phyloP scores from a whole-genome alignment of 2,888 invertebrate genomes.

The Drepanosiphum platanoidis region DNA sequence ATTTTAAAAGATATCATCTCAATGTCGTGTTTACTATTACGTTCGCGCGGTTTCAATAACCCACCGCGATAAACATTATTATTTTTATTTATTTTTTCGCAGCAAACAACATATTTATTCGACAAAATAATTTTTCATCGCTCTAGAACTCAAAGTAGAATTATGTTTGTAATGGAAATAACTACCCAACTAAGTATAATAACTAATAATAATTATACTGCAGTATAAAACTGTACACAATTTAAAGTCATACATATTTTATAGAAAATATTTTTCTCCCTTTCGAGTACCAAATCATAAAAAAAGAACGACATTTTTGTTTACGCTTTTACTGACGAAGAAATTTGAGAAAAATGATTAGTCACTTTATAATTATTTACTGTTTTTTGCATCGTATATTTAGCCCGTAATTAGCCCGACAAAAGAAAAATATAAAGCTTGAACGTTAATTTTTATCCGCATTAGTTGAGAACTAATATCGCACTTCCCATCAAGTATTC shows the following conservation, averaged over 20 bases:
- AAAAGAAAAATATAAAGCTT: no score
- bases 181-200: no score
- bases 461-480: background rate
- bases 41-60: background rate
- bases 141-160: background rate
- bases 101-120: background rate
- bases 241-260: background rate
- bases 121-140: background rate
- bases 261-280: background rate
- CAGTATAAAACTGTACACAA: background rate
- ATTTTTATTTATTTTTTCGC: background rate
- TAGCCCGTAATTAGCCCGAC: no score
- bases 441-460: no score
- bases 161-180: background rate
- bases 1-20: slow-evolving; percentile 21
- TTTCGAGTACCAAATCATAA: background rate
- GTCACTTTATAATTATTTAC: no score
- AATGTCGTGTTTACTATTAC: slow-evolving; percentile 1
- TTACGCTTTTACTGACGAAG: no score
- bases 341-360: no score
- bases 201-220: background rate
- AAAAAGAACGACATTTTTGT: no score
- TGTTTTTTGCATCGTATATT: no score
- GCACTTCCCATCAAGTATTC: background rate
- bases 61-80: background rate